A percentile compares a stretch with the other conserved stretches of the same genome.
Conservation (phyloP, 2,113 vertebrate species). For the Ceyx melanurus region DNA sequence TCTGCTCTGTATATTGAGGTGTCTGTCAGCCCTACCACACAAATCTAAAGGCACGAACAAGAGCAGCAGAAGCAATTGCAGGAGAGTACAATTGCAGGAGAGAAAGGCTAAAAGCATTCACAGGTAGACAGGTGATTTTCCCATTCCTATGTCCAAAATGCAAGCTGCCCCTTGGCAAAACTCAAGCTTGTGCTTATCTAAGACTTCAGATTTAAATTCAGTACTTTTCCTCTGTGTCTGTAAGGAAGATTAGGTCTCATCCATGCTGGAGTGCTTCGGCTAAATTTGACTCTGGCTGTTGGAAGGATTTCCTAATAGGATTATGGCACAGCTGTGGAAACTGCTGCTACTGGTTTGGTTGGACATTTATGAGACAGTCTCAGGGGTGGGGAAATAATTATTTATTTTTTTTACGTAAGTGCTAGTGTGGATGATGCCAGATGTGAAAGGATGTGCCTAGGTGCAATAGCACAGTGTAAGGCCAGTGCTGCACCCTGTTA, state of each 20-base stretch:
- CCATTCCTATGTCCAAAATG: neutral
- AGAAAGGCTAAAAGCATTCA: neutral
- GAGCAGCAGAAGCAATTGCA: neutral
- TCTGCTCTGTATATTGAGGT: neutral
- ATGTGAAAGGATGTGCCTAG: neutral
- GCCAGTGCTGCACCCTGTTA: neutral
- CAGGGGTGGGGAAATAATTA: neutral
- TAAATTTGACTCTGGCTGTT: constrained; percentile 1
- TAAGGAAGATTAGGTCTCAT: constrained; percentile 17
- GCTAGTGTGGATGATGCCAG: neutral
- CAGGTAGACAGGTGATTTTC: neutral
- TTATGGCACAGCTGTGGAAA: neutral
- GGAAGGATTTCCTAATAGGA: neutral
- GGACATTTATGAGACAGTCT: neutral
- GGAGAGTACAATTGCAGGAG: neutral
- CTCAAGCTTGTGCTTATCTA: neutral
- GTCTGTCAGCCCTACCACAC: neutral
- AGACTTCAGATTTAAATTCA: neutral
- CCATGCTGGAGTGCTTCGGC: neutral
- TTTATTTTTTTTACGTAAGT: neutral
- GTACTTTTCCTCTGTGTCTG: neutral
- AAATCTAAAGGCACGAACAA: neutral
- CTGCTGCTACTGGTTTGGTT: neutral
- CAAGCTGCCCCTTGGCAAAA: neutral
- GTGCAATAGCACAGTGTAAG: neutral